Evolutionary conservation across 2,888 invertebrate genomes (phyloP), one percentile per base, ranked within the genome.

Genomic region (Cataglyphis rosenhaueri): DNA sequence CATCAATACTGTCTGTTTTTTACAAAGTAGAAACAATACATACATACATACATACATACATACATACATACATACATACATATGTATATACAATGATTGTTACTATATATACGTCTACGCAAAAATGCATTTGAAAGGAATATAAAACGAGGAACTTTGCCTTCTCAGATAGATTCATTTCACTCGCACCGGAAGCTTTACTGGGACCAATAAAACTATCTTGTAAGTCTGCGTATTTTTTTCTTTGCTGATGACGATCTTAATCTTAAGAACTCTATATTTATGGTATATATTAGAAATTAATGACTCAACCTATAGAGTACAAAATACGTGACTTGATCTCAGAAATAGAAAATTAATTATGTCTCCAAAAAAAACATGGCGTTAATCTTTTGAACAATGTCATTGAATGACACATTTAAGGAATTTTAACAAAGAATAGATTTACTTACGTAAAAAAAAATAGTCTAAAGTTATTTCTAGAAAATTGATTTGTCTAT

Each of bases 321-420:
- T 92, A 92, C 92, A 92, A 92, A 92, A 81, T 88, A 87, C 85
- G 89, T 85, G 88, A 92, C 90, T 91, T 89, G 92, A 92, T 92
- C 92, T 92, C 92, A 92, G 87, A 91, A 79, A 81, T 87, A 90
- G 87, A 85, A 86, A 86, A 89, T 68, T 85, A 84, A 81, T 81
- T 73, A 64, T 44, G 35, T 76, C 52, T 70, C 44, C 29, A 12
- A 59, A 70, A 70, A 32, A 59, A 44, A 21, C 59, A 70, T 21
- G 71, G 38, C 44, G 57, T 59, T 75, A 38, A 71, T 79, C 59
- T 70, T 78, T 70, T 68, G 15, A 70, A 44, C 44, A 41, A 55
- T 68, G 29, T 41, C 21, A n/a, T 29, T 38, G 29, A 66, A 6
- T 55, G 10, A 15, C 32, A 55, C 21, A 21, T 44, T 57, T 59